Evolutionary conservation across 2,888 invertebrate species (phyloP).

Genomic region (Dione vanillae): DNA sequence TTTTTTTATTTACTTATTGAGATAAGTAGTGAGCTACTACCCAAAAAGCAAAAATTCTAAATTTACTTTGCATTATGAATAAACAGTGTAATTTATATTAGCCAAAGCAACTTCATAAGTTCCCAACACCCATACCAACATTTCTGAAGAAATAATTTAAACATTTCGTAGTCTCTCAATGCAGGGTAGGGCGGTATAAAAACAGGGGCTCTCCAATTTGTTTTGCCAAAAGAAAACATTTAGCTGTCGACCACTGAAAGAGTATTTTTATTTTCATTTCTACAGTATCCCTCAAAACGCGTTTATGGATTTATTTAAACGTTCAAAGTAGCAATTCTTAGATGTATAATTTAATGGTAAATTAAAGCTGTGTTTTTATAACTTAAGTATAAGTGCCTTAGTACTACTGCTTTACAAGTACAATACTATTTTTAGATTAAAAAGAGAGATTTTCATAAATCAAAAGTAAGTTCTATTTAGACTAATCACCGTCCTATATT

Average conservation of each 20-base stretch:
- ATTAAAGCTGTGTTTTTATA: neutral
- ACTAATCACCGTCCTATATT: too few species aligned
- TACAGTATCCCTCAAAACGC: conserved; percentile 47
- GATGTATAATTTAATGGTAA: conserved; percentile 22
- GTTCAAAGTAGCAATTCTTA: conserved; percentile 31
- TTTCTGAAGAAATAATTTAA: conserved; percentile 20
- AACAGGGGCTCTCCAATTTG: conserved; percentile 69
- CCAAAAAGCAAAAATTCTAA: neutral
- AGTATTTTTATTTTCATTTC: conserved; percentile 57
- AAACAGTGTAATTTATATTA: neutral
- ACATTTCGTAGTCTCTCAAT: conserved; percentile 21
- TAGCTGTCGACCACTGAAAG: conserved; percentile 56
- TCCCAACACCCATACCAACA: conserved; percentile 3
- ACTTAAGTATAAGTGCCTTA: too few species aligned
- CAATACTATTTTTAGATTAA: too few species aligned
- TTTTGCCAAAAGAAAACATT: conserved; percentile 65
- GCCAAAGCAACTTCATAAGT: conserved; percentile 21
- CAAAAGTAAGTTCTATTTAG: too few species aligned
- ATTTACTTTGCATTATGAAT: neutral
- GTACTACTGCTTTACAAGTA: too few species aligned
- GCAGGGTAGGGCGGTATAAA: conserved; percentile 39
- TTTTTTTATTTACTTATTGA: too few species aligned
- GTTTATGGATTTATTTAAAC: conserved; percentile 48
- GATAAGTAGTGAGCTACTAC: too few species aligned
- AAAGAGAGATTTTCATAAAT: too few species aligned